These are phyloP conservation scores for Kradibia gibbosae DNA, from an alignment of 1,140 invertebrate genomes.

Conservation along the genomic window DNA sequence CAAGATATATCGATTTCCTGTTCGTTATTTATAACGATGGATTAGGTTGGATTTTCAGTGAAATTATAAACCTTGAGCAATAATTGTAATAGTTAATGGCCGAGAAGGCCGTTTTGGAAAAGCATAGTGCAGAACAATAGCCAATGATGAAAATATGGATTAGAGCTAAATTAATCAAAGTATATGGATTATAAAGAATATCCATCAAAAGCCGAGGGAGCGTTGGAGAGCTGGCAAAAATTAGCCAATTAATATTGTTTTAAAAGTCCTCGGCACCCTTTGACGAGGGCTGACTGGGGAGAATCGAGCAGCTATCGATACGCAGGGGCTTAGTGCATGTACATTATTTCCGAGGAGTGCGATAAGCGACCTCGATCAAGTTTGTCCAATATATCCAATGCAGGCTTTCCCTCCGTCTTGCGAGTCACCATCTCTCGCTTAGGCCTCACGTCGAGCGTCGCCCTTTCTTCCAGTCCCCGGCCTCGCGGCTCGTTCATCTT, in stretches of 20 bases:
- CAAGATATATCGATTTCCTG: too few species aligned
- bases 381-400: constrained; percentile 21
- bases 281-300: neutral
- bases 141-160: too few species aligned
- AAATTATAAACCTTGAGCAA: too few species aligned
- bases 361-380: neutral
- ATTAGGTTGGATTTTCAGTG: too few species aligned
- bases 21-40: too few species aligned
- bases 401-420: neutral
- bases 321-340: constrained; percentile 19
- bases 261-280: neutral
- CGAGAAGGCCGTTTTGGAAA: too few species aligned
- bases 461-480: neutral
- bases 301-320: neutral
- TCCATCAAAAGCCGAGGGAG: too few species aligned
- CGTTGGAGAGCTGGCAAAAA: neutral
- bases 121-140: too few species aligned
- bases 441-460: constrained; percentile 32
- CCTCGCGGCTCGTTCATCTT: neutral
- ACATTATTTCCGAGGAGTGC: constrained; percentile 27
- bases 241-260: neutral
- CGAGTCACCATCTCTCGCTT: constrained; percentile 42
- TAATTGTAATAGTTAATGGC: too few species aligned
- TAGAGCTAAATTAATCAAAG: too few species aligned
- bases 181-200: too few species aligned